phyloP scores from a whole-genome alignment of 2,888 invertebrate species.

The Eretmocerus hayati region DNA sequence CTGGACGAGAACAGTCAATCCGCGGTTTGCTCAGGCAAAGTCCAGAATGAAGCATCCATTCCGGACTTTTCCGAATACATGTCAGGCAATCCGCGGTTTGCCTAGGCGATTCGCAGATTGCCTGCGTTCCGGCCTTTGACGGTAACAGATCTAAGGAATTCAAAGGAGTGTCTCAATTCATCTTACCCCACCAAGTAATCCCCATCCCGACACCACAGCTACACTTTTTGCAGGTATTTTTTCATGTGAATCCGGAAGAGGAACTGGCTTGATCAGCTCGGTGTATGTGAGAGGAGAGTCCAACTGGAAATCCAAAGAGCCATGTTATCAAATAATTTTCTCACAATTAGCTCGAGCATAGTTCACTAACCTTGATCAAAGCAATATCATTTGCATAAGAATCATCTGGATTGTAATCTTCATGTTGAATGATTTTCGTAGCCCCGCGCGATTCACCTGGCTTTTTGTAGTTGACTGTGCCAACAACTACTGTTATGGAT shows the following conservation, averaged over 20 bases:
- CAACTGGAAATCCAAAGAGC: not conserved
- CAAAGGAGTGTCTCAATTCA: not conserved
- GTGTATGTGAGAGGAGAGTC: not conserved
- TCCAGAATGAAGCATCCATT: too few relatives aligned
- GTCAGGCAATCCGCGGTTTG: too few relatives aligned
- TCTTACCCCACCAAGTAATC: conserved; percentile 5
- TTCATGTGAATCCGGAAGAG: conserved; percentile 5
- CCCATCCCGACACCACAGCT: conserved; percentile 15
- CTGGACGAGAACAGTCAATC: too few relatives aligned
- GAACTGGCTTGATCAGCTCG: conserved; percentile 3
- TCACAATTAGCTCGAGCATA: not conserved
- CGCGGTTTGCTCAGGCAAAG: too few relatives aligned
- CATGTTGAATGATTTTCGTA: conserved; percentile 23
- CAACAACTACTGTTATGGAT: conserved; percentile 29
- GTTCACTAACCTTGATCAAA: conserved; percentile 29
- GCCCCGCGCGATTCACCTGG: conserved; percentile 13
- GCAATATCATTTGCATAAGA: conserved; percentile 34
- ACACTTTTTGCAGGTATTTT: conserved; percentile 1
- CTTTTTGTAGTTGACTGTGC: conserved; percentile 22
- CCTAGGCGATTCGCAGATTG: too few relatives aligned
- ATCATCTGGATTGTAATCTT: conserved; percentile 7
- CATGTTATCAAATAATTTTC: not conserved
- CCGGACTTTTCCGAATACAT: too few relatives aligned
- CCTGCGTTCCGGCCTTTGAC: not conserved
- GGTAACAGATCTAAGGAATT: not conserved